Conservation (phyloP, 2,888 invertebrate species). For the Nasonovia ribisnigri region DNA sequence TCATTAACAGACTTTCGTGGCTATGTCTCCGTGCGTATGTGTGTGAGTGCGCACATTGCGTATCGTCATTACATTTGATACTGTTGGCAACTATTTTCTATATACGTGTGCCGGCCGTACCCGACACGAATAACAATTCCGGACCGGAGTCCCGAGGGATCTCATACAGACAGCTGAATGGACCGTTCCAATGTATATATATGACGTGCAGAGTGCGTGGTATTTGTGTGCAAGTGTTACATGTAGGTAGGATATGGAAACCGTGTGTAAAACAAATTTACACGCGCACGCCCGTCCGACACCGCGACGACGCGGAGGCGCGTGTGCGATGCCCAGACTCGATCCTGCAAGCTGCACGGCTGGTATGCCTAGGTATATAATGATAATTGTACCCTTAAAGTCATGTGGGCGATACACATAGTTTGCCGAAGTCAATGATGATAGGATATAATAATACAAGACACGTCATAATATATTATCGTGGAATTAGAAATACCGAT, state of each 20-base stretch:
- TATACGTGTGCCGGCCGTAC: not conserved
- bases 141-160: not conserved
- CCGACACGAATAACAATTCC: constrained; percentile 19
- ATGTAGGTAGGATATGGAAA: not conserved
- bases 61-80: constrained; percentile 21
- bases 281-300: not conserved
- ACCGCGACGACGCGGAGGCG: not conserved
- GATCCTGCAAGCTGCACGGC: not conserved
- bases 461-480: not conserved
- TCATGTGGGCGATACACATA: not conserved
- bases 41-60: not conserved
- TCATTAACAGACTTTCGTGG: constrained; percentile 21
- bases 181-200: not conserved
- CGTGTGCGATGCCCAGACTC: not conserved
- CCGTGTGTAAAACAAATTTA: not conserved
- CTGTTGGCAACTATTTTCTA: constrained; percentile 24
- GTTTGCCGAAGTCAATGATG: not conserved
- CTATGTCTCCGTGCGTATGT: not conserved
- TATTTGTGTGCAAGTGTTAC: not conserved
- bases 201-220: not conserved
- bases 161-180: not conserved
- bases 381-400: not conserved
- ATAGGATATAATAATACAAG: not conserved
- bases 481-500: not conserved
- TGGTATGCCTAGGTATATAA: not conserved